Evolutionary conservation across 1,140 invertebrate species (phyloP).

Genomic region (Tetraneura akinire): DNA sequence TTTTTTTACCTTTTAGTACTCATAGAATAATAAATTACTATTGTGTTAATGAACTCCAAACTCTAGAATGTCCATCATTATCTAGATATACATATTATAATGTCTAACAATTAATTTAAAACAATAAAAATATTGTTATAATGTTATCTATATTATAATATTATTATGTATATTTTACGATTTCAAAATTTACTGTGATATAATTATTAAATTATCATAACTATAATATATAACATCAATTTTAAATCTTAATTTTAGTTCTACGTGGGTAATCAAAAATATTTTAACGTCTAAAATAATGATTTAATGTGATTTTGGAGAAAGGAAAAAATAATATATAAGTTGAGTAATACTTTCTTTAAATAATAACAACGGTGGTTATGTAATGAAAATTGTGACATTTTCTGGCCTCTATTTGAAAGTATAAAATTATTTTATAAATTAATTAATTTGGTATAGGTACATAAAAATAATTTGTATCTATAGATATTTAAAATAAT

Average conservation of each 20-base stretch:
- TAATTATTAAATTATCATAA: not conserved
- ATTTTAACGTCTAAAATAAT: conserved; percentile 21
- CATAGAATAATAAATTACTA: conserved; percentile 14
- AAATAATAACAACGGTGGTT: conserved; percentile 6
- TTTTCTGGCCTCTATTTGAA: not conserved
- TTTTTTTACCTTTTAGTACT: not conserved
- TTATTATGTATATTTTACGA: not conserved
- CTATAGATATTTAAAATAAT: too few species aligned
- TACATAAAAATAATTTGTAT: too few species aligned
- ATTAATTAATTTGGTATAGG: too few species aligned
- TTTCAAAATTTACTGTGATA: not conserved
- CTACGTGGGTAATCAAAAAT: conserved; percentile 34
- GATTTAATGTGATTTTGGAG: conserved; percentile 13
- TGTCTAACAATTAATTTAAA: not conserved
- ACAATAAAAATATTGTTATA: conserved; percentile 18
- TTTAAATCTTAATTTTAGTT: conserved; percentile 36
- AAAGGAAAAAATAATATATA: conserved; percentile 40
- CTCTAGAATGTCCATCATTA: not conserved
- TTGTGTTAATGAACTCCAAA: conserved; percentile 31
- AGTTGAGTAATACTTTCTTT: conserved; percentile 38
- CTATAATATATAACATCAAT: not conserved
- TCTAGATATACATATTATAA: not conserved
- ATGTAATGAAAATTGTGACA: conserved; percentile 18
- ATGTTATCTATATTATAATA: too few species aligned
- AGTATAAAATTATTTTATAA: too few species aligned